Base-by-base conservation (phyloP, 1,140 invertebrate genomes). In the Coenobita brevimanus region DNA sequence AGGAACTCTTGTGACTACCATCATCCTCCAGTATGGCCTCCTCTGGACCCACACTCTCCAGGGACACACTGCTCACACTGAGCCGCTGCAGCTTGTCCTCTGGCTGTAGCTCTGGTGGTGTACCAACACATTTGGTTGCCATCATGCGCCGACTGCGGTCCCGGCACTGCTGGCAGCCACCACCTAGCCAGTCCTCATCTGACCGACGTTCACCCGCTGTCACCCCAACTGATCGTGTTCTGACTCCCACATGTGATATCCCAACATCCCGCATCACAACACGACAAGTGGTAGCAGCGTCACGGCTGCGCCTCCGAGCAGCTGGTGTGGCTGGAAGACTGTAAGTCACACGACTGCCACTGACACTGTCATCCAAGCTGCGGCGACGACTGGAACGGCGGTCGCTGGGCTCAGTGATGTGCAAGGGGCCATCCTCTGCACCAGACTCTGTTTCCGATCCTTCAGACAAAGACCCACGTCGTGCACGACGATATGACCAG, bases 241-340 rank as follows among this genome's bases (percentile, higher is more conserved):
- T 91, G 41, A 91, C 92, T 38, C 93, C 93, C 84, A 94, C 93
- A 90, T 94, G 93, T 50, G 93, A 94, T 69, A 95, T 93, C 3
- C 95, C 95, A 82, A 95, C 93, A 91, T 95, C 95, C 90, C 96
- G 92, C 0, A 95, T 96, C 60, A 95, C 91, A 36, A 95, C 93
- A 41, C 93, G 93, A 90, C 95, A 96, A 90, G 95, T 95, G 0
- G 95, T 95, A 33, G 95, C 95, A 30, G 95, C 95, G 92, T 96
- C 96, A 89, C 94, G 92, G 36, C 62, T 60, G 10, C 21, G 69
- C 30, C 50, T 85, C 24, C 76, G 80, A 38, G 33, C 43, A 57
- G 73, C 33, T 2, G 82, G 84, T 36, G 89, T 90, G 69, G 41
- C 75, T 17, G 89, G 89, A 30, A 81, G 38, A 27, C 84, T 80